Conservation (phyloP, 2,797 vertebrate genomes). For the Clarias platycephalus region DNA sequence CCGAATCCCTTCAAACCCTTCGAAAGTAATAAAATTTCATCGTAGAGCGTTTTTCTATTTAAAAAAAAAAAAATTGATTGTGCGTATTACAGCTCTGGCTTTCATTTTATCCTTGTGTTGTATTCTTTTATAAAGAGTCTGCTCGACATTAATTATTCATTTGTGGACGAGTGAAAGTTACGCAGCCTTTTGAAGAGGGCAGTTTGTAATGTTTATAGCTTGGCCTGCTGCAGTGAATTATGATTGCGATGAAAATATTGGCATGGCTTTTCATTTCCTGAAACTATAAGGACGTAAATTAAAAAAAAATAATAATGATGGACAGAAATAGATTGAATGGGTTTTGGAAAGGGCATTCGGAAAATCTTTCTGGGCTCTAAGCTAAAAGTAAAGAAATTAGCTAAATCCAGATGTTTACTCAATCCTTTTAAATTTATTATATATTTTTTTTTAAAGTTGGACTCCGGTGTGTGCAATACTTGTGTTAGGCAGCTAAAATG, state of each 20-base stretch:
- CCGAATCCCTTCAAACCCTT: slow-evolving; percentile 33
- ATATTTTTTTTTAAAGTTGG: not conserved
- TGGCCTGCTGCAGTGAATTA: not conserved
- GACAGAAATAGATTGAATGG: not conserved
- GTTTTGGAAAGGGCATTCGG: not conserved
- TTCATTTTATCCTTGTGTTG: not conserved
- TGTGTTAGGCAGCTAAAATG: not conserved
- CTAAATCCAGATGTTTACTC: not conserved
- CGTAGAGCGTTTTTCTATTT: not conserved
- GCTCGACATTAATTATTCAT: not conserved
- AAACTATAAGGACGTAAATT: not conserved
- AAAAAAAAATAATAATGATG: not conserved
- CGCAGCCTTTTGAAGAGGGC: not conserved
- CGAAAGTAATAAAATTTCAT: not conserved
- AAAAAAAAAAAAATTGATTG: not conserved
- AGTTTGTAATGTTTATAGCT: slow-evolving; percentile 6
- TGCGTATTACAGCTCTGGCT: not conserved
- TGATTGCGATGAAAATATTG: not conserved
- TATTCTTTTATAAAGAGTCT: not conserved
- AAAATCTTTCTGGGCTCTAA: not conserved
- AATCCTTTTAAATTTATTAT: too few relatives aligned
- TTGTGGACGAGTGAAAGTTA: not conserved
- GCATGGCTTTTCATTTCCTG: not conserved
- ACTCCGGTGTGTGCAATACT: not conserved
- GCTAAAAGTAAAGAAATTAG: not conserved